Base-by-base conservation (phyloP, 2,113 vertebrate species). In the Paedocypris sp. region DNA sequence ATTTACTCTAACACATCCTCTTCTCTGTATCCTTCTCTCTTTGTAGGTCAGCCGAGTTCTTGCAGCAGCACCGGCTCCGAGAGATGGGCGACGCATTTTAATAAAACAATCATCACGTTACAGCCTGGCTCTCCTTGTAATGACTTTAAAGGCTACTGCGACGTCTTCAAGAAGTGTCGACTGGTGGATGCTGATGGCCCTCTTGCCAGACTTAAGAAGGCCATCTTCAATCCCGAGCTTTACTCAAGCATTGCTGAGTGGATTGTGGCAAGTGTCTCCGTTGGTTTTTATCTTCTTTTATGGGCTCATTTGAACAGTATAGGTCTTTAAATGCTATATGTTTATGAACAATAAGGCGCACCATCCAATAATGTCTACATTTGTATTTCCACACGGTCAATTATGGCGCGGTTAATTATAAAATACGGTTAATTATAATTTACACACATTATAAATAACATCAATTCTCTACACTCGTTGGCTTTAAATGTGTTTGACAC, bases 51-150 rank as follows among this genome's bases (percentile, higher is more conserved):
- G 0, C 89, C 89, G 3, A 57, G 64, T 43, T 63, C 93, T 79
- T 90, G 93, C 86, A 77, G 72, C 67, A 98, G 94, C 72, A 92
- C 95, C 7, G 89, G 88, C 6, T 96, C 93, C 6, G 70, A 63
- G 0, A 83, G 46, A 43, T 99, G 90, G 95, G 59, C 13, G 9
- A 19, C 32, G 0, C 46, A 58, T 9, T 99, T 99, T 29, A 64
- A 73, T 19, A 83, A 62, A 13, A 87, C 73, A 45, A 80, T 87
- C 12, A 88, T 80, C 15, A 94, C 89, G 2, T 83, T 99, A 68
- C 95, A 97, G 72, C 93, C 95, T 0, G 95, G 95, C 45, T 98
- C 95, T 4, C 94, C 95, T 48, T 99, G 95, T 73, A 96, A 98
- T 19, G 92, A 99, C 65, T 99, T 93, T 67, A 91, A 88, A 79